phyloP scores from a whole-genome alignment of 2,888 invertebrate genomes.

The Drosophila quasianomalipes region DNA sequence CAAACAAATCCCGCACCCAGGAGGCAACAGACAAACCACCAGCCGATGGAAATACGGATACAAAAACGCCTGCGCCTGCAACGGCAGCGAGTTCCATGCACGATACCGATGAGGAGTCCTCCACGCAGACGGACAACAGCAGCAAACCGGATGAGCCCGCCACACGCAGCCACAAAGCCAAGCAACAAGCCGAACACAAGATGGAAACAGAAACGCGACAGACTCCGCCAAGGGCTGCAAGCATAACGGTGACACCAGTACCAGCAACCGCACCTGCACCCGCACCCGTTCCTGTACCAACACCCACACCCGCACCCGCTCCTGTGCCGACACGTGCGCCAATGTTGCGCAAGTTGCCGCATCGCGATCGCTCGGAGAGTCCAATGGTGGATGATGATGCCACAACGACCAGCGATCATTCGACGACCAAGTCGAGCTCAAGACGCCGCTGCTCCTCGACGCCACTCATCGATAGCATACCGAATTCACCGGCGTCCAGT shows the following conservation, averaged over 20 bases:
- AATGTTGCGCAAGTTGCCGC: slow-evolving; percentile 84
- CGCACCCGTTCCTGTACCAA: slow-evolving; percentile 36
- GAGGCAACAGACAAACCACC: slow-evolving; percentile 30
- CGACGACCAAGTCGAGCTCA: slow-evolving; percentile 72
- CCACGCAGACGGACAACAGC: slow-evolving; percentile 76
- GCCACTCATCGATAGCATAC: slow-evolving; percentile 88
- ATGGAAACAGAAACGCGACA: slow-evolving; percentile 49
- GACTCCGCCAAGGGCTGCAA: slow-evolving; percentile 28
- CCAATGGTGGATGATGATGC: slow-evolving; percentile 87
- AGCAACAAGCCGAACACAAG: slow-evolving; percentile 22
- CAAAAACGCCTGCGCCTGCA: slow-evolving; percentile 24
- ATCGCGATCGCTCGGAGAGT: slow-evolving; percentile 87
- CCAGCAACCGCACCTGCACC: slow-evolving; percentile 20
- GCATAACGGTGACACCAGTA: slow-evolving; percentile 29
- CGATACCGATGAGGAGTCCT: slow-evolving; percentile 79
- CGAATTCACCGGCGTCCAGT: slow-evolving; percentile 88
- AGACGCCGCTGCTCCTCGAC: slow-evolving; percentile 86
- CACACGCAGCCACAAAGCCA: slow-evolving; percentile 37
- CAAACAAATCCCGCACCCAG: slow-evolving; percentile 6
- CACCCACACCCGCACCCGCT: slow-evolving; percentile 52
- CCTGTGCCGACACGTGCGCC: slow-evolving; percentile 70
- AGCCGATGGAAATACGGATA: slow-evolving; percentile 8
- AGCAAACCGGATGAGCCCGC: slow-evolving; percentile 72
- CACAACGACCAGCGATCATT: slow-evolving; percentile 82
- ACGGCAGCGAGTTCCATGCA: slow-evolving; percentile 57